Conservation (phyloP, 2,888 invertebrate species). For the Hoplodrina blanda region DNA sequence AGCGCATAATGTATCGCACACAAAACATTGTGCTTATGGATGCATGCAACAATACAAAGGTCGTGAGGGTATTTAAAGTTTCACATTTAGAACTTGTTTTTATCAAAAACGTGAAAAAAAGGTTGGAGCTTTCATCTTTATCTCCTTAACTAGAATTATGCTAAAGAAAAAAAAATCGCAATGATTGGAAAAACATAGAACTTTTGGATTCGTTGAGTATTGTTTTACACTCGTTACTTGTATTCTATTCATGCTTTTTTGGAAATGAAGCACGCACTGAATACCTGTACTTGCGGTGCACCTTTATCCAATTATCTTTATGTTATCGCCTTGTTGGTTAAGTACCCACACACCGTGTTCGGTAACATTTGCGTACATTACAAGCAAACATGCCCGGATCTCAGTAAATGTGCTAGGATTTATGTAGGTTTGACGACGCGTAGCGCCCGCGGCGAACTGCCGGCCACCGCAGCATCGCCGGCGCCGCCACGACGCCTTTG, state of each 20-base stretch:
- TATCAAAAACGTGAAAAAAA: too few relatives aligned
- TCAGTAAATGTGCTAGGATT: conserved; percentile 60
- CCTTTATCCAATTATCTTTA: conserved; percentile 16
- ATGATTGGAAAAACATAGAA: too few relatives aligned
- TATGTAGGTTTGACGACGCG: conserved; percentile 62
- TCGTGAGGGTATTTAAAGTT: too few relatives aligned
- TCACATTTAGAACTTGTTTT: too few relatives aligned
- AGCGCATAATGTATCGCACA: too few relatives aligned
- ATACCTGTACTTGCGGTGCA: not conserved
- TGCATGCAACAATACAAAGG: too few relatives aligned
- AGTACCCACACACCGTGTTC: not conserved
- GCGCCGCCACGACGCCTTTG: conserved; percentile 61
- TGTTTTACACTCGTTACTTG: not conserved
- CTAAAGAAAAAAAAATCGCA: too few relatives aligned
- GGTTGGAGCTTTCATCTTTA: too few relatives aligned
- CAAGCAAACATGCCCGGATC: conserved; percentile 41
- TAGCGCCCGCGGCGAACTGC: conserved; percentile 46
- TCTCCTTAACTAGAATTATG: too few relatives aligned
- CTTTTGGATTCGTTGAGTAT: too few relatives aligned
- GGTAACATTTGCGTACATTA: conserved; percentile 34
- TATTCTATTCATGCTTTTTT: conserved; percentile 4
- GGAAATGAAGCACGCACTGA: not conserved
- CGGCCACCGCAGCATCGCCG: conserved; percentile 46
- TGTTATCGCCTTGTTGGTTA: conserved; percentile 18
- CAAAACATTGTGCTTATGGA: too few relatives aligned